These are phyloP conservation scores for Arizona elegans DNA, from an alignment of 2,113 vertebrate genomes.

Conservation along the genomic window DNA sequence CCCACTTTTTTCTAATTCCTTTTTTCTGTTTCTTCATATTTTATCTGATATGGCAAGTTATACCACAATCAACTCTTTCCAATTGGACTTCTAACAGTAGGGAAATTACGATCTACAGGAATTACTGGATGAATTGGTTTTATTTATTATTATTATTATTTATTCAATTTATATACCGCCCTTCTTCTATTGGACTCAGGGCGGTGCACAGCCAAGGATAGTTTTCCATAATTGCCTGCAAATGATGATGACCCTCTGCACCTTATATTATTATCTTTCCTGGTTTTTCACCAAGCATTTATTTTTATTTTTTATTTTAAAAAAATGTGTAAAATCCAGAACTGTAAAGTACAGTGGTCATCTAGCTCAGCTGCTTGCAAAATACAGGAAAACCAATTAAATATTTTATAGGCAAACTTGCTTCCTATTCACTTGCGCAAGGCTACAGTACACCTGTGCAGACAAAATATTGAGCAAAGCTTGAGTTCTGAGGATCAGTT, in stretches of 20 bases:
- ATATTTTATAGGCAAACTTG: not conserved
- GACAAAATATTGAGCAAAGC: not conserved
- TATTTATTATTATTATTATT: no score
- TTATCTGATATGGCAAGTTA: not conserved
- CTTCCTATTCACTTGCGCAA: not conserved
- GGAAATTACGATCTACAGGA: not conserved
- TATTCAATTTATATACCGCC: no score
- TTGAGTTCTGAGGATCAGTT: not conserved
- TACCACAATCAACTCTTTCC: not conserved
- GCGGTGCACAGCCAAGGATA: no score
- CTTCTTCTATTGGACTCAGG: no score
- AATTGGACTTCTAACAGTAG: not conserved
- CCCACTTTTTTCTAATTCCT: not conserved
- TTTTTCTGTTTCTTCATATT: not conserved
- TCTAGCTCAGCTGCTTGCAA: not conserved
- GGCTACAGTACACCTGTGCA: not conserved
- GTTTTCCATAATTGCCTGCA: not conserved
- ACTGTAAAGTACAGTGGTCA: not conserved
- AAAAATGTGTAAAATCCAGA: not conserved
- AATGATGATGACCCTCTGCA: not conserved
- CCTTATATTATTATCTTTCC: not conserved
- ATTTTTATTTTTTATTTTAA: not conserved
- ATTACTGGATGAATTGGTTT: not conserved
- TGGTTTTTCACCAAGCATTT: not conserved
- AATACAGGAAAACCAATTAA: not conserved